A percentile compares a stretch with the other conserved stretches of the same genome.
phyloP scores from a whole-genome alignment of 1,140 invertebrate species.

The Meteorus sp. region DNA sequence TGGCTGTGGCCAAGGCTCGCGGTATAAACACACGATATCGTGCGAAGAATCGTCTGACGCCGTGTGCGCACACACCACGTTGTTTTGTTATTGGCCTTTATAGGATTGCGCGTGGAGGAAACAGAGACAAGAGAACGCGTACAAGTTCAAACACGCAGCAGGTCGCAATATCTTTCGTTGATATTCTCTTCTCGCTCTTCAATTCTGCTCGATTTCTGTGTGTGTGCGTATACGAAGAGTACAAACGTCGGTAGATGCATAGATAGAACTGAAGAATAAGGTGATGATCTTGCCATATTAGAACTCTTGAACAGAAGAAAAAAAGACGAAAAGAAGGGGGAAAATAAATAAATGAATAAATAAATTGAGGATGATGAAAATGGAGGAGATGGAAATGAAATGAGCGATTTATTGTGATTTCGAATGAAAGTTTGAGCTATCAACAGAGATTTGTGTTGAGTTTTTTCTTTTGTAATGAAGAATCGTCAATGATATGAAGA shows the following conservation, averaged over 20 bases:
- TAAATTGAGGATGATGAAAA: no score
- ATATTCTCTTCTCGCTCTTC: no score
- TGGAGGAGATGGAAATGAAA: no score
- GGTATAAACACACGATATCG: constrained; percentile 9
- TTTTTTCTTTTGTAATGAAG: constrained; percentile 1
- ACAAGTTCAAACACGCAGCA: no score
- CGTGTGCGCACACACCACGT: neutral
- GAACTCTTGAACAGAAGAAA: neutral
- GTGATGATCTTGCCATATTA: constrained; percentile 33
- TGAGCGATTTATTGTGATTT: no score
- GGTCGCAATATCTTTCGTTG: no score
- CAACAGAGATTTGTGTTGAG: constrained; percentile 2
- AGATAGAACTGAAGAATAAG: constrained; percentile 40
- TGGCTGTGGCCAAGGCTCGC: constrained; percentile 1
- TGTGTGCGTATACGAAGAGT: constrained; percentile 15
- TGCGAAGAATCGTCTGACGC: constrained; percentile 28
- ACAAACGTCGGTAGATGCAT: constrained; percentile 40
- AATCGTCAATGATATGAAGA: no score
- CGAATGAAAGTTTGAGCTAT: no score
- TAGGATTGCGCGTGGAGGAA: no score
- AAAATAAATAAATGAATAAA: constrained; percentile 15
- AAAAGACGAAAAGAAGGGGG: constrained; percentile 1
- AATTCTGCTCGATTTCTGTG: constrained; percentile 1
- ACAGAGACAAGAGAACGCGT: no score
- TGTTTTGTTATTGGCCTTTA: no score